A percentile compares a stretch with the other conserved stretches of the same genome.
phyloP scores from a whole-genome alignment of 2,797 vertebrate species.

The Furcifer pardalis region DNA sequence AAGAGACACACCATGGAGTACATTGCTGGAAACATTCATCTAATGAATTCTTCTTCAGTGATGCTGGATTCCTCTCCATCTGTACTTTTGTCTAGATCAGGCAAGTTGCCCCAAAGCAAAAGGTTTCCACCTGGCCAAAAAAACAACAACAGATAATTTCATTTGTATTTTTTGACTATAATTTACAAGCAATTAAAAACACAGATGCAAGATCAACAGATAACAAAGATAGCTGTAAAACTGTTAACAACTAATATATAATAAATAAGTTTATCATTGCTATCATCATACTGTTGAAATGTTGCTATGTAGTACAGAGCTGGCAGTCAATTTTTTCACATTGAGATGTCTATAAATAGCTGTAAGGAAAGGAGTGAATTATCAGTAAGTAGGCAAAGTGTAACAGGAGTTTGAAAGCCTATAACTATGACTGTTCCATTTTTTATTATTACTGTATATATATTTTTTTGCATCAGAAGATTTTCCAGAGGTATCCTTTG shows the following conservation, averaged over 20 bases:
- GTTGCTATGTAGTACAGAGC: neutral
- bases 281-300: neutral
- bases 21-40: constrained; percentile 73
- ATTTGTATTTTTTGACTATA: constrained; percentile 18
- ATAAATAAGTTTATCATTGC: neutral
- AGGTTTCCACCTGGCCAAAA: constrained; percentile 91
- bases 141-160: neutral
- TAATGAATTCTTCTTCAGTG: constrained; percentile 90
- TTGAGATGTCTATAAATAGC: neutral
- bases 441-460: too few species aligned
- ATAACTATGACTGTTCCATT: neutral
- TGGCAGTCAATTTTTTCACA: neutral
- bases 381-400: neutral
- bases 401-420: neutral
- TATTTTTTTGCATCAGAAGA: neutral
- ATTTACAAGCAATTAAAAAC: neutral
- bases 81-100: constrained; percentile 88
- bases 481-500: neutral
- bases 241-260: neutral
- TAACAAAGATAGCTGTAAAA: neutral
- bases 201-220: neutral
- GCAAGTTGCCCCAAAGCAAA: constrained; percentile 94
- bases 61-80: constrained; percentile 82
- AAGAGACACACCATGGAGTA: accelerated
- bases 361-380: neutral